Percentiles rank a stretch among this genome's conserved stretches.
phyloP scores from a whole-genome alignment of 64 coral and sea anemone species.

The Dendrophyllia cribrosa region DNA sequence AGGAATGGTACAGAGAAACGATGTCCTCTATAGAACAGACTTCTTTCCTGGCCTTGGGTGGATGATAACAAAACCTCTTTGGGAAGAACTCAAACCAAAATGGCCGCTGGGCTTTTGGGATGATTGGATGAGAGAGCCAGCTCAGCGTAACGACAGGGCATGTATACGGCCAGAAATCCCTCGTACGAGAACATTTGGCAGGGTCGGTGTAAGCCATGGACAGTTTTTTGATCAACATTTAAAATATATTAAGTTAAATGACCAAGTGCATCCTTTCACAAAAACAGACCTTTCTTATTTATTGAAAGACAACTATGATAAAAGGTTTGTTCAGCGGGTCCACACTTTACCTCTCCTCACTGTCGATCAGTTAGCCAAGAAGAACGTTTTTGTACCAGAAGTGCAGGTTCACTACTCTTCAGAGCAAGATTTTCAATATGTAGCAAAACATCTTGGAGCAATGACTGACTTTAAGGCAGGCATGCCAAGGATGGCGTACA shows the following conservation, averaged over 20 bases:
- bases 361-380: slow-evolving; percentile 31
- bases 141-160: slow-evolving; percentile 79
- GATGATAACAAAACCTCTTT: slow-evolving; percentile 89
- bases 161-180: slow-evolving; percentile 98
- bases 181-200: slow-evolving; percentile 90
- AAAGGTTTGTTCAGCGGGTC: slow-evolving; percentile 68
- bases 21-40: slow-evolving; percentile 89
- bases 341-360: slow-evolving; percentile 63
- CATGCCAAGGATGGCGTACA: slow-evolving; percentile 84
- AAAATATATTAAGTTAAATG: slow-evolving; percentile 93
- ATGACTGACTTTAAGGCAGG: slow-evolving; percentile 97
- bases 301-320: slow-evolving; percentile 91
- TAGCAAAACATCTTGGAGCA: slow-evolving; percentile 74
- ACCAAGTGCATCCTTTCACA: slow-evolving; percentile 77
- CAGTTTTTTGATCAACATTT: slow-evolving; percentile 98
- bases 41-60: slow-evolving; percentile 98
- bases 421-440: slow-evolving; percentile 61
- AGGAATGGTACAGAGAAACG: slow-evolving; percentile 87
- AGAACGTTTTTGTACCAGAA: slow-evolving; percentile 26
- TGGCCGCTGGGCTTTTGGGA: slow-evolving; percentile 99
- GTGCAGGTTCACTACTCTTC: slow-evolving; percentile 84
- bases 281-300: slow-evolving; percentile 93
- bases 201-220: slow-evolving; percentile 91
- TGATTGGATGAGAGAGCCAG: slow-evolving; percentile 97
- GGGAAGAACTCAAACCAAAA: slow-evolving; percentile 83